A percentile compares a stretch with the other conserved stretches of the same genome.
These are phyloP conservation scores for Drosophila pruinosa DNA, from an alignment of 1,140 invertebrate genomes.

Conservation along the genomic window DNA sequence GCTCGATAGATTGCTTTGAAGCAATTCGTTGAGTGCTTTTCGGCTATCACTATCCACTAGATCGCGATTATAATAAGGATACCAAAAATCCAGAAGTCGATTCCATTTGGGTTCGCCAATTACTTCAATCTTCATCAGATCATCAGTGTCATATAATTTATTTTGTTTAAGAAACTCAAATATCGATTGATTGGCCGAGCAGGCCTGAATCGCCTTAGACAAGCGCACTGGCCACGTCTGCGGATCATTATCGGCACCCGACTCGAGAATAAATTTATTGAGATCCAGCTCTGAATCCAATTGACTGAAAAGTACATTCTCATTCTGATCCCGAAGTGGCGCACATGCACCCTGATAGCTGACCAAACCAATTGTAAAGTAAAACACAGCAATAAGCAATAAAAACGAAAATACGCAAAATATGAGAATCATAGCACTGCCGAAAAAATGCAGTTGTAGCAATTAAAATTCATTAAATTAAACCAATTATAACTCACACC, in stretches of 20 bases:
- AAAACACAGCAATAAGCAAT: constrained; percentile 87
- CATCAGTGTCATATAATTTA: constrained; percentile 54
- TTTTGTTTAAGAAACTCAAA: constrained; percentile 86
- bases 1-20: constrained; percentile 83
- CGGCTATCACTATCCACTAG: constrained; percentile 81
- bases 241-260: background rate
- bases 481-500: constrained; percentile 84
- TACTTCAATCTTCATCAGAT: constrained; percentile 19
- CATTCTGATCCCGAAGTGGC: constrained; percentile 87
- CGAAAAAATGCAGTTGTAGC: constrained; percentile 69
- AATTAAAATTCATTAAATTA: background rate
- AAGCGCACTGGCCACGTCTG: constrained; percentile 52
- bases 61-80: too few species aligned
- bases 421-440: constrained; percentile 91
- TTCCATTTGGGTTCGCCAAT: constrained; percentile 83
- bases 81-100: constrained; percentile 55
- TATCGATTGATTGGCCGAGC: constrained; percentile 89
- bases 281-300: constrained; percentile 86
- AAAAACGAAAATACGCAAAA: constrained; percentile 90
- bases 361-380: constrained; percentile 89
- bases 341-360: constrained; percentile 90
- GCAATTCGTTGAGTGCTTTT: constrained; percentile 85
- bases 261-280: constrained; percentile 65
- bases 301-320: constrained; percentile 86
- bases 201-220: constrained; percentile 84